Evolutionary conservation across 2,888 invertebrate genomes (phyloP), one percentile per base, ranked within the genome.

Genomic region (Mermis nigrescens): DNA sequence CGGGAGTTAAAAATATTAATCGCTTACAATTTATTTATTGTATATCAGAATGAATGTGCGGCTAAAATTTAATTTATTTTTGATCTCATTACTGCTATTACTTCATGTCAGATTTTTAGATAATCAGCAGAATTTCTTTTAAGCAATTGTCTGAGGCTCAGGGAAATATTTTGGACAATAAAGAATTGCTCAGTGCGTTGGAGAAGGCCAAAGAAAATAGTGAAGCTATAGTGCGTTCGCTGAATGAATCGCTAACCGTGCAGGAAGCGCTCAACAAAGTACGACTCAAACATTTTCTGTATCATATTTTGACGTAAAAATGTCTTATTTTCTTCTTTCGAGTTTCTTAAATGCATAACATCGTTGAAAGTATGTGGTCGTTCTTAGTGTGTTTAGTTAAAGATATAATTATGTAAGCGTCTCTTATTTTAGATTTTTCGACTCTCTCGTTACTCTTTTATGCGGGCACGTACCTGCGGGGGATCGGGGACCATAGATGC

Each of bases 161-260:
- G 66, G 89, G 89, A 26, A 85, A 88, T 71, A 83, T 90, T 61
- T 76, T 91, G 55, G 85, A 88, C 71, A 87, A 90, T 73, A 82
- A 83, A 63, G 82, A 82, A 62, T 76, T 87, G 1, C 72, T 87
- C 56, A 78, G 78, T 59, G 85, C 85, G 1, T 73, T 87, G 61
- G 84, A 85, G 68, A 81, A 83, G 72, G 83, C 84, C 1, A 87
- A 87, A 72, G 80, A 81, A 60, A 85, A 82, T 71, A 83, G 84
- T 61, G 79, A 79, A 51, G 81, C 81, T 26, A 83, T 86, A 58
- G 77, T 80, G 12, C 76, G 79, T 58, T 82, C 85, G 0, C 76
- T 87, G 29, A 74, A 74, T 28, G 84, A 85, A 72, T 83, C 83
- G 2, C 77, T 78, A 0, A 72, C 78, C 57, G 74, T 87, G 19